Evolutionary conservation across 2,888 invertebrate genomes (phyloP).

Genomic region (Tyria jacobaeae): DNA sequence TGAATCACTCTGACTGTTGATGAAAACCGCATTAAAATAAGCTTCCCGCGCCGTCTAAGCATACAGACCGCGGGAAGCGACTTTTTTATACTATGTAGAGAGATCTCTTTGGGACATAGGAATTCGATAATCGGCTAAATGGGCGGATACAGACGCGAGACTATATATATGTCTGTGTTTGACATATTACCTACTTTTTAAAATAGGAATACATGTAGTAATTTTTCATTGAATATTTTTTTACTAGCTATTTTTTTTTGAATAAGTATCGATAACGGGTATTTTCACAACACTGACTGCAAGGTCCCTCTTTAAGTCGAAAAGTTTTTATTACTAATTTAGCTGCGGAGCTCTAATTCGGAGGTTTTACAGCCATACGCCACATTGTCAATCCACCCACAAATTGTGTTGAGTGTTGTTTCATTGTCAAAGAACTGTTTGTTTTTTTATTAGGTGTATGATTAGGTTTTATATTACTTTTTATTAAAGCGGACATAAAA

Average conservation of each 20-base stretch:
- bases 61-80: no score
- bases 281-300: constrained; percentile 38
- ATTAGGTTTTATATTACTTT: constrained; percentile 13
- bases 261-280: constrained; percentile 3
- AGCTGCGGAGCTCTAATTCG: constrained; percentile 52
- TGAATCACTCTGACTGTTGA: no score
- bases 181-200: no score
- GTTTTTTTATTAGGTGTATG: constrained; percentile 30
- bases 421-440: constrained; percentile 68
- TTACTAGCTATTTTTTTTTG: neutral
- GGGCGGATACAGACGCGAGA: no score
- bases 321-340: constrained; percentile 85
- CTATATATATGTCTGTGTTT: no score
- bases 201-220: no score
- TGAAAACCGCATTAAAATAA: no score
- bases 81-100: no score
- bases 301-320: constrained; percentile 60
- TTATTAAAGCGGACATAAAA: constrained; percentile 11
- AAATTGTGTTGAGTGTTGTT: constrained; percentile 74
- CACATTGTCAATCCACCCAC: constrained; percentile 69
- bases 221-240: no score
- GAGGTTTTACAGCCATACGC: constrained; percentile 61
- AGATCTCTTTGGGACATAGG: no score
- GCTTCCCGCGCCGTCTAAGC: no score
- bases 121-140: no score